A percentile compares a stretch with the other conserved stretches of the same genome.
Conservation (phyloP, 2,888 invertebrate genomes). For the Theristus sp. region DNA sequence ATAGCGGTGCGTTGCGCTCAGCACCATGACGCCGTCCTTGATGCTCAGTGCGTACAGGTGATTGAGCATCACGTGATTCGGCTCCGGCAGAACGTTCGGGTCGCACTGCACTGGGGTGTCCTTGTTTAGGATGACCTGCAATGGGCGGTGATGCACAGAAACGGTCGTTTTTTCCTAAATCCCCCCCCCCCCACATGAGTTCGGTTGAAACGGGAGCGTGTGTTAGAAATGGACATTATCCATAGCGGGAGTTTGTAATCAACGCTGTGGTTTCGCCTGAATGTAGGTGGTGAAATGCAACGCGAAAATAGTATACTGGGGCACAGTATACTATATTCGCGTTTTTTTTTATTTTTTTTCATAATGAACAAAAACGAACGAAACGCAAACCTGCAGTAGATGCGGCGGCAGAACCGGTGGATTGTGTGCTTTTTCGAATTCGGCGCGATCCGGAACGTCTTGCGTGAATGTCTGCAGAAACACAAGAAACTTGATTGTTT, state of each 20-base stretch:
- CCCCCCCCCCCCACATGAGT: too few relatives aligned
- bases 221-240: too few relatives aligned
- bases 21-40: constrained; percentile 98
- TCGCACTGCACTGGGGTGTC: constrained; percentile 96
- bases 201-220: too few relatives aligned
- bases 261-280: too few relatives aligned
- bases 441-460: constrained; percentile 71
- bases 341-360: too few relatives aligned
- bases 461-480: constrained; percentile 35
- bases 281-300: too few relatives aligned
- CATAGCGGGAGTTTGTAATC: too few relatives aligned
- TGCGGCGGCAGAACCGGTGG: constrained; percentile 95
- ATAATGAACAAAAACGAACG: not conserved
- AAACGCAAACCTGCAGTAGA: constrained; percentile 50
- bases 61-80: constrained; percentile 98
- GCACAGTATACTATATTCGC: too few relatives aligned
- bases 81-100: constrained; percentile 93
- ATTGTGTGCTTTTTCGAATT: constrained; percentile 77
- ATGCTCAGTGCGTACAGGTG: constrained; percentile 97
- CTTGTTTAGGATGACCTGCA: constrained; percentile 76
- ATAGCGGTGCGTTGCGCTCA: constrained; percentile 79
- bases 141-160: too few relatives aligned
- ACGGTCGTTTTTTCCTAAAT: too few relatives aligned
- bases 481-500: not conserved
- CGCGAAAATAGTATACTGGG: too few relatives aligned